These are phyloP conservation scores for Ophion ellenae DNA, from an alignment of 2,888 invertebrate genomes.

Conservation along the genomic window DNA sequence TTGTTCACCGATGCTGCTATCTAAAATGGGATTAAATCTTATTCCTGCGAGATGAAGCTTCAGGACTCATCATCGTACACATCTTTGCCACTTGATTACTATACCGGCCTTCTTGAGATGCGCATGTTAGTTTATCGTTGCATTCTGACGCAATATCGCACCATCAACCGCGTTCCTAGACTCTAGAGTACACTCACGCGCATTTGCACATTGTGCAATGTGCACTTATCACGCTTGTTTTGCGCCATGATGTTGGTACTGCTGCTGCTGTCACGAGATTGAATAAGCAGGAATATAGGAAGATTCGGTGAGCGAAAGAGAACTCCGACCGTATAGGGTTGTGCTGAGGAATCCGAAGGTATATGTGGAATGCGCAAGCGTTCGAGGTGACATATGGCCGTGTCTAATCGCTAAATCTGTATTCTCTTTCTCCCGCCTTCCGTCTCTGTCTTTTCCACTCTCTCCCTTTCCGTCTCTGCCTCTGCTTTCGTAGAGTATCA, in stretches of 20 bases:
- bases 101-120: background rate
- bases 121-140: constrained; percentile 27
- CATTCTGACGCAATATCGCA: constrained; percentile 32
- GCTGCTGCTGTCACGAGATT: constrained; percentile 36
- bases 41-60: too few relatives aligned
- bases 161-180: constrained; percentile 1
- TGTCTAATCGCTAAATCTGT: constrained; percentile 51
- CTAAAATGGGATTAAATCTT: too few relatives aligned
- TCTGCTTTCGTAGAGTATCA: constrained; percentile 62
- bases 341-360: background rate
- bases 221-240: constrained; percentile 24
- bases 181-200: background rate
- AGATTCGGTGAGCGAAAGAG: constrained; percentile 45
- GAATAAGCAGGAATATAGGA: constrained; percentile 38
- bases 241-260: background rate
- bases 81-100: background rate
- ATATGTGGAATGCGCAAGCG: constrained; percentile 24
- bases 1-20: too few relatives aligned
- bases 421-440: constrained; percentile 8
- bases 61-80: background rate
- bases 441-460: background rate
- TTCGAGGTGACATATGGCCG: constrained; percentile 37
- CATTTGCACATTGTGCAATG: constrained; percentile 18
- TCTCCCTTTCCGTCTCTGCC: constrained; percentile 23
- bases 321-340: constrained; percentile 7